phyloP scores from a whole-genome alignment of 2,113 vertebrate species.

The Alectura lathami region DNA sequence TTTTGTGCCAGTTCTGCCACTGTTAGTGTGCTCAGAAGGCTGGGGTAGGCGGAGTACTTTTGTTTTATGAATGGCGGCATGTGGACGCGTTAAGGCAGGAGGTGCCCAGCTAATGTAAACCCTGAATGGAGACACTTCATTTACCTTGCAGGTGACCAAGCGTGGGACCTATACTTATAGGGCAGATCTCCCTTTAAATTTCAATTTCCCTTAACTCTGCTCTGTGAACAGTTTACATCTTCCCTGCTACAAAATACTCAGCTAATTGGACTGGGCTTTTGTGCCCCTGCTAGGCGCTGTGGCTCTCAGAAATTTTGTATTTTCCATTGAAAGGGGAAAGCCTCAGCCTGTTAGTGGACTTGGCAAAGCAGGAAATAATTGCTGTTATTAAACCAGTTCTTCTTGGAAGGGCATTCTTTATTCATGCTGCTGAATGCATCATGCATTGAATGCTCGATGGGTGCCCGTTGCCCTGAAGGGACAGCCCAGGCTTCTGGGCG shows the following conservation, averaged over 20 bases:
- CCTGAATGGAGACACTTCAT: background rate
- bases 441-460: background rate
- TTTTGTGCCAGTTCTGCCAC: background rate
- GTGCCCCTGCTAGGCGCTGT: background rate
- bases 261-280: background rate
- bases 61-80: background rate
- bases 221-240: background rate
- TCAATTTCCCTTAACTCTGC: background rate
- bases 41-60: background rate
- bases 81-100: background rate
- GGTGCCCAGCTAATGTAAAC: background rate
- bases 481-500: background rate
- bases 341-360: background rate
- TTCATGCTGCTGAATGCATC: background rate
- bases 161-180: background rate
- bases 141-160: background rate
- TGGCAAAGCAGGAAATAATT: constrained; percentile 24
- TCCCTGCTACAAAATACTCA: background rate
- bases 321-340: background rate
- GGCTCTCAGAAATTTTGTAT: background rate
- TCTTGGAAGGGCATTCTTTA: background rate
- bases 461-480: background rate
- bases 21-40: background rate
- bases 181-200: background rate
- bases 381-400: background rate